Evolutionary conservation across 30 jellyfish, hydroid and myxozoan genomes (phyloP), one percentile per base, ranked within the genome.

Genomic region (Phacellophora camtschatica): DNA sequence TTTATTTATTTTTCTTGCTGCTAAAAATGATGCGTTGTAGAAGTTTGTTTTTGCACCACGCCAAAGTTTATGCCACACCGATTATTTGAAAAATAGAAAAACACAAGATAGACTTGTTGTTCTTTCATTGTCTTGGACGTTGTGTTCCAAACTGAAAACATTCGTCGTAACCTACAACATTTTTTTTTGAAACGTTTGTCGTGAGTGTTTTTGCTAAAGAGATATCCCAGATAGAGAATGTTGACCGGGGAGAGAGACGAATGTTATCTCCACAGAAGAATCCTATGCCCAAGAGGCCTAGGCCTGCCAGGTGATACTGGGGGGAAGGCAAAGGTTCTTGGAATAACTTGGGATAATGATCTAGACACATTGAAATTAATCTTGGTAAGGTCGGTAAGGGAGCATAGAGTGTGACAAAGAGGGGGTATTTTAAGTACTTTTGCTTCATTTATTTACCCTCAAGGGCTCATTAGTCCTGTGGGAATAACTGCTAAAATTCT

Each of bases 361-460:
- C 39, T 31, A 22, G 94, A 85, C 46, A 64, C 67, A 34, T 5
- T 61, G 22, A 81, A 48, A 30, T 56, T 74, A 24, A 81, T 35
- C 12, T 41, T 67, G 16, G 64, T 65, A 7, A 67, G 42, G 37
- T 23, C 42, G 42, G 4, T 35, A 32, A 64, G 34, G 29, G 78
- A 35, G 18, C 74, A 30, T 15, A 69, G 62, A 1, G 43, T 31
- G 5, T 45, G 86, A 6, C 22, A 36, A 8, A 84, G 62, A 46
- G 75, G 86, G 69, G 88, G 86, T 4, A 43, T 84, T 3, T 78
- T 85, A 3, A 63, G 83, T 15, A 24, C 28, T 16, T 16, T 85
- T 25, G 93, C 95, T 12, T 43, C 31, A 28, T 55, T 45, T 23
- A 0, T 46, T 66, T 88, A 75, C 66, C 95, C 95, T 16, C 27